These are phyloP conservation scores for Euleptes europaea DNA, from an alignment of 2,113 vertebrate genomes.

Conservation along the genomic window DNA sequence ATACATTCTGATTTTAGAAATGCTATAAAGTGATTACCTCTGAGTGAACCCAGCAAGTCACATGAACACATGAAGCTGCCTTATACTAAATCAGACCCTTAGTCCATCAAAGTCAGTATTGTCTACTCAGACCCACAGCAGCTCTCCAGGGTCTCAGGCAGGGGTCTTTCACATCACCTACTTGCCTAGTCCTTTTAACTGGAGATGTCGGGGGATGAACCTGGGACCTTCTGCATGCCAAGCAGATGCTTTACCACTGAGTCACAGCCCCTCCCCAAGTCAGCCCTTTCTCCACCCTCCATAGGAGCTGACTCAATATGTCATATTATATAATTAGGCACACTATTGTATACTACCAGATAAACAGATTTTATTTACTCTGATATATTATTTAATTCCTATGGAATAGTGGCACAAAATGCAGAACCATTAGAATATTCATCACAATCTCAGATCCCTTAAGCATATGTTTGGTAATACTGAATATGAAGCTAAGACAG, in stretches of 20 bases:
- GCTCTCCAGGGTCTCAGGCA: too few species aligned
- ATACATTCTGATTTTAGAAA: too few species aligned
- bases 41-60: background rate
- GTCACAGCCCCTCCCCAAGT: too few species aligned
- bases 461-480: background rate
- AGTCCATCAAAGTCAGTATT: too few species aligned
- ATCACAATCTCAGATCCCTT: background rate
- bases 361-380: conserved; percentile 14
- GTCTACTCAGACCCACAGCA: too few species aligned
- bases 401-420: background rate
- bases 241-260: too few species aligned
- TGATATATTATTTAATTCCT: background rate
- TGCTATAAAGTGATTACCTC: conserved; percentile 34
- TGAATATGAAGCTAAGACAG: background rate
- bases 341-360: background rate
- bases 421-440: background rate
- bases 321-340: background rate
- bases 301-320: background rate
- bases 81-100: too few species aligned
- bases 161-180: too few species aligned
- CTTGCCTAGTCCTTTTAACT: too few species aligned
- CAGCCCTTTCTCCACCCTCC: background rate
- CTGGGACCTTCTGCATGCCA: too few species aligned
- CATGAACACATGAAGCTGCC: too few species aligned
- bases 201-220: too few species aligned